phyloP scores from a whole-genome alignment of 2,888 invertebrate genomes.

The Drymonia ruficornis region DNA sequence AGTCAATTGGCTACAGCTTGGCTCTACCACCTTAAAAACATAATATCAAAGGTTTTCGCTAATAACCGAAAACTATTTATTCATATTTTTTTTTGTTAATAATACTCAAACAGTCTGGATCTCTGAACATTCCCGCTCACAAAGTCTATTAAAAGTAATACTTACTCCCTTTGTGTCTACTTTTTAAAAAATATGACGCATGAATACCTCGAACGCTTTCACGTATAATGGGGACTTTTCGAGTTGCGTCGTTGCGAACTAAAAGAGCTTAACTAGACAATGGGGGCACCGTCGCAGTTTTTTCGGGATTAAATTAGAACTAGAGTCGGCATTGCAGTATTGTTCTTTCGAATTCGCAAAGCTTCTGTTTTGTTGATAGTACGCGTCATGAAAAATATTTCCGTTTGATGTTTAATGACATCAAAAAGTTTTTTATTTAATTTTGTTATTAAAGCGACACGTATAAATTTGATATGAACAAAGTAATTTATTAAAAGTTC shows the following conservation, averaged over 20 bases:
- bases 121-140: constrained; percentile 13
- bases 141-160: constrained; percentile 26
- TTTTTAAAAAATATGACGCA: constrained; percentile 26
- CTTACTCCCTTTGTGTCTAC: constrained; percentile 22
- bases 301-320: constrained; percentile 52
- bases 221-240: constrained; percentile 14
- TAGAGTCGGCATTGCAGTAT: constrained; percentile 6
- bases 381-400: constrained; percentile 1
- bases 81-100: background rate
- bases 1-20: no score
- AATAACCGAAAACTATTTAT: background rate
- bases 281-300: constrained; percentile 51
- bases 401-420: background rate
- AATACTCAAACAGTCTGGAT: constrained; percentile 7
- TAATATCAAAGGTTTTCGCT: no score
- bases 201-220: constrained; percentile 16
- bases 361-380: constrained; percentile 2
- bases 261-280: constrained; percentile 38
- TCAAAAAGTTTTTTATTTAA: background rate
- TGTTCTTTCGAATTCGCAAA: constrained; percentile 14
- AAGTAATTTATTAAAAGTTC: no score
- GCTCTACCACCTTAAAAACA: no score
- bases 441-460: background rate
- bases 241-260: background rate
- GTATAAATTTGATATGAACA: no score